Evolutionary conservation across 2,888 invertebrate species (phyloP), one percentile per base, ranked within the genome.

Genomic region (Aporophyla lueneburgensis): DNA sequence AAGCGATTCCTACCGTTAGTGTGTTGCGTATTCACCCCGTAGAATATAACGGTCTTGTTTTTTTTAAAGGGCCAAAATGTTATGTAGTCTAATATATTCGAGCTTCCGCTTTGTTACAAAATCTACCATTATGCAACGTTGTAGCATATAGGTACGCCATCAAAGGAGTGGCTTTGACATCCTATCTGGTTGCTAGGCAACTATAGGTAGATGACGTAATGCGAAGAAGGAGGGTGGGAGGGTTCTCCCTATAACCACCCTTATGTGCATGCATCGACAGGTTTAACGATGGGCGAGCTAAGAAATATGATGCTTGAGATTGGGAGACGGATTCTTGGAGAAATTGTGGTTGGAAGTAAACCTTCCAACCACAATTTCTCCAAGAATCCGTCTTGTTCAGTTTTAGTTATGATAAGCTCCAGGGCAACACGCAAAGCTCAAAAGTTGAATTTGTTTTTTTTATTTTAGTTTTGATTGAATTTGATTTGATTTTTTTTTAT

Each of bases 101-200:
- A 53, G 51, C 43, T 63, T n/a, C 58, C 14, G 56, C 59, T 54
- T 69, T 51, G 33, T 49, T 51, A 51, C 65, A 56, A 59, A 70
- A 76, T 80, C 76, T 51, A 56, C 43, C 21, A 56, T 46, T 53
- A 74, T 27, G 51, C 54, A 68, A 51, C 54, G 27, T 65, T 24
- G 24, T 66, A 65, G 58, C 61, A 51, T 76, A 63, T 27, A 51
- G 51, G 58, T 68, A 69, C 40, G 53, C 19, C 49, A 21, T 76
- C 59, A 83, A 68, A 80, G 80, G 84, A 80, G 74, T 86, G 86
- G 76, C 71, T 85, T 80, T 86, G 87, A 85, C 77, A 78, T 85
- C 81, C 69, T 70, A 79, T 67, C 59, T 62, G 33, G 84, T 86
- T 87, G 84, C 86, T 81, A 83, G 73, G 87, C 63, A 83, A 86